Evolutionary conservation across 2,797 vertebrate species (phyloP).

Genomic region (Aulostomus chinensis): DNA sequence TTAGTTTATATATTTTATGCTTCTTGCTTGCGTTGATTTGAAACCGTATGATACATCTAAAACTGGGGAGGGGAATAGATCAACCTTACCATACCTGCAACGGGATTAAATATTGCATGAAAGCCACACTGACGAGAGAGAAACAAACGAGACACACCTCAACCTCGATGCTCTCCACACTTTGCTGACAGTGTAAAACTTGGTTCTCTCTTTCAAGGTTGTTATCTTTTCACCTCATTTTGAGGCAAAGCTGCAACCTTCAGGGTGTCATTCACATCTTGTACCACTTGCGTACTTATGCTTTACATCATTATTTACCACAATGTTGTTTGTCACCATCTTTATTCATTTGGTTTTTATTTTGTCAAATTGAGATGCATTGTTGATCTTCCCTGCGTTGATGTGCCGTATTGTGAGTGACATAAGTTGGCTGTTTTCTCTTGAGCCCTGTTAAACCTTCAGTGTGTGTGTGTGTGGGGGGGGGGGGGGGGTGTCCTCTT

Average conservation of each 20-base stretch:
- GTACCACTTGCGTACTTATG: background rate
- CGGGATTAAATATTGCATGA: conserved; percentile 54
- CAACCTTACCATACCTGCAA: conserved; percentile 20
- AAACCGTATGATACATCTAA: no score
- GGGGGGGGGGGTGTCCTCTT: no score
- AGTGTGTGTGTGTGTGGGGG: no score
- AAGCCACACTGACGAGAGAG: conserved; percentile 32
- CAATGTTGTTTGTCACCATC: no score
- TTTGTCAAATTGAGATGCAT: no score
- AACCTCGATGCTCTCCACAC: conserved; percentile 33
- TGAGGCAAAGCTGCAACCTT: conserved; percentile 10
- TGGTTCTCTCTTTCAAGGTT: conserved; percentile 41
- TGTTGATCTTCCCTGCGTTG: no score
- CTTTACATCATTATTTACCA: background rate
- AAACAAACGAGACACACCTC: conserved; percentile 39
- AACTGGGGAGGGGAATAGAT: conserved; percentile 36
- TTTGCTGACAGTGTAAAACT: conserved; percentile 36
- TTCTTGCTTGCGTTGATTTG: no score
- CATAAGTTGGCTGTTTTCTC: no score
- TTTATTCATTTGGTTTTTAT: no score
- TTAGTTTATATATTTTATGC: no score
- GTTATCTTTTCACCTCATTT: conserved; percentile 18
- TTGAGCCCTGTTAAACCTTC: no score
- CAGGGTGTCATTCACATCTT: conserved; percentile 1
- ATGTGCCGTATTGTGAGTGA: no score